Conservation (phyloP, 2,888 invertebrate species). For the Parnassius mnemosyne region DNA sequence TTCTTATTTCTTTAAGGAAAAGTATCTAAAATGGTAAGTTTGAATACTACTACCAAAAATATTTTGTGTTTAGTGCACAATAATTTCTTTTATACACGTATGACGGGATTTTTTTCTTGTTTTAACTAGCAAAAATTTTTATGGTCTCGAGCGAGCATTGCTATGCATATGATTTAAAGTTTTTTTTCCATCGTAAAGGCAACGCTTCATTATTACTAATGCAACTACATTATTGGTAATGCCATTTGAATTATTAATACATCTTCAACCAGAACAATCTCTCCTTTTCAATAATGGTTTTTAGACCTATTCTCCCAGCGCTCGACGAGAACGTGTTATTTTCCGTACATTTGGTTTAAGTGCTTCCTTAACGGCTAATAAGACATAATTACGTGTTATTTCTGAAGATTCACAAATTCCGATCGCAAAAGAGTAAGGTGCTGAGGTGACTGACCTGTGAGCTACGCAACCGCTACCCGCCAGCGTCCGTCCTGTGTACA, state of each 20-base stretch:
- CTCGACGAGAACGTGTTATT: slow-evolving; percentile 60
- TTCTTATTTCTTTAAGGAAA: not conserved
- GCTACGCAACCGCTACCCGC: slow-evolving; percentile 59
- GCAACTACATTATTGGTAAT: slow-evolving; percentile 19
- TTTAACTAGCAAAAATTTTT: too few relatives aligned
- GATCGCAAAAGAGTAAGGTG: slow-evolving; percentile 62
- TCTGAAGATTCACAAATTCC: slow-evolving; percentile 76
- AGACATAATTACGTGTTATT: slow-evolving; percentile 75
- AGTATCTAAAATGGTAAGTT: not conserved
- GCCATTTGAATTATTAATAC: slow-evolving; percentile 19
- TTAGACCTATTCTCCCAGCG: slow-evolving; percentile 54
- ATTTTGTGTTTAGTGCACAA: too few relatives aligned
- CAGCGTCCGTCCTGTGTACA: slow-evolving; percentile 63
- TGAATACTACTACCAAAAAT: too few relatives aligned
- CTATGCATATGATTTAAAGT: slow-evolving; percentile 23
- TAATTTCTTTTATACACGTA: too few relatives aligned
- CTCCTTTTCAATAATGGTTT: slow-evolving; percentile 61
- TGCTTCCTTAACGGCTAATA: slow-evolving; percentile 74
- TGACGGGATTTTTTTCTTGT: too few relatives aligned
- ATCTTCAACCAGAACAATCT: slow-evolving; percentile 46
- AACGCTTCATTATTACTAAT: too few relatives aligned
- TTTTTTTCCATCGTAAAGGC: slow-evolving; percentile 25
- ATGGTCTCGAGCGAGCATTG: too few relatives aligned
- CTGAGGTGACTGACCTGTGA: slow-evolving; percentile 71
- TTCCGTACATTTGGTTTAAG: slow-evolving; percentile 70